phyloP scores from a whole-genome alignment of 2,888 invertebrate genomes.

The Phengaris alcon region DNA sequence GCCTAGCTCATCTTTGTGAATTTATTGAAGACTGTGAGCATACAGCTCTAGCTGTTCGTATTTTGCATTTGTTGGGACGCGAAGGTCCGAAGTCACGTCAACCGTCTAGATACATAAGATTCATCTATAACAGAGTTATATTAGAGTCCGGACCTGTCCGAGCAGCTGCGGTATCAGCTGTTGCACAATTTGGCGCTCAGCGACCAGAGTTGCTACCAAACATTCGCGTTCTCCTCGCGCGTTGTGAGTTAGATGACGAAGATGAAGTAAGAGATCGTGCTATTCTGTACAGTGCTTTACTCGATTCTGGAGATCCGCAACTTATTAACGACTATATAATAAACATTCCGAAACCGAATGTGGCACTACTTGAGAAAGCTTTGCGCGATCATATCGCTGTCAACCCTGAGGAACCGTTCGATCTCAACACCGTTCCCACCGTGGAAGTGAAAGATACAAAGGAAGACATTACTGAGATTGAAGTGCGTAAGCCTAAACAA shows the following conservation, averaged over 20 bases:
- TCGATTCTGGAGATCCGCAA: constrained; percentile 84
- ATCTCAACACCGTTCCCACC: constrained; percentile 90
- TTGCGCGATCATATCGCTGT: constrained; percentile 89
- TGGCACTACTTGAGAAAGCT: constrained; percentile 92
- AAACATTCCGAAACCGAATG: constrained; percentile 87
- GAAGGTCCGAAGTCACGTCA: constrained; percentile 98
- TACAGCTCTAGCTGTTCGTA: constrained; percentile 95
- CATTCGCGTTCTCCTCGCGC: constrained; percentile 86
- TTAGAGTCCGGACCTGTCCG: constrained; percentile 96
- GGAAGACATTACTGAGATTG: constrained; percentile 83
- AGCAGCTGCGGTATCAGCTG: constrained; percentile 97
- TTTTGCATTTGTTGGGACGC: constrained; percentile 95
- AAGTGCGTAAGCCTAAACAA: constrained; percentile 90
- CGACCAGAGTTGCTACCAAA: constrained; percentile 85
- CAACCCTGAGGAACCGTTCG: constrained; percentile 87
- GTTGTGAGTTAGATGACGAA: constrained; percentile 97
- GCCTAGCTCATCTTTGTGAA: constrained; percentile 97
- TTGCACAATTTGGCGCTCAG: constrained; percentile 98
- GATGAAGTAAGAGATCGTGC: constrained; percentile 99
- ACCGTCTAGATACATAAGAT: constrained; percentile 91
- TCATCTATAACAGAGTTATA: constrained; percentile 94
- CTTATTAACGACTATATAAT: constrained; percentile 88
- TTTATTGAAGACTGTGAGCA: constrained; percentile 99
- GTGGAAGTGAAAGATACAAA: constrained; percentile 90
- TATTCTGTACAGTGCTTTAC: constrained; percentile 94